A percentile compares a stretch with the other conserved stretches of the same genome.
Conservation (phyloP, 2,888 invertebrate species). For the Limulus polyphemus region DNA sequence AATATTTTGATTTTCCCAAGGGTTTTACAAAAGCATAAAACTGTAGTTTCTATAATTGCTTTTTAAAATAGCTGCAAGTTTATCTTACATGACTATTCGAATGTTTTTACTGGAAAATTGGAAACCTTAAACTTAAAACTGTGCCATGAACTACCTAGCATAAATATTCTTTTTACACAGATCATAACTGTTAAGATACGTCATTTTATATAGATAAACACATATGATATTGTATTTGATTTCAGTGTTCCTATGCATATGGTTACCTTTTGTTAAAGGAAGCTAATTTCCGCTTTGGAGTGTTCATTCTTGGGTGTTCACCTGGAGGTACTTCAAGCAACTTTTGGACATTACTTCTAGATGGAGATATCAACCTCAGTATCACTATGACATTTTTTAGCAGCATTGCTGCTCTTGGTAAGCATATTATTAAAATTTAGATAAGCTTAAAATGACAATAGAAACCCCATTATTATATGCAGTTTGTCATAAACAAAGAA, state of each 20-base stretch:
- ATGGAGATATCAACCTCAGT: constrained; percentile 43
- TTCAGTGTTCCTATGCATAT: constrained; percentile 14
- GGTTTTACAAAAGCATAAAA: no score
- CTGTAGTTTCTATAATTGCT: no score
- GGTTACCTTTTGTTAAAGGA: constrained; percentile 17
- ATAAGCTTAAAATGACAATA: neutral
- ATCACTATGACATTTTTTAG: constrained; percentile 45
- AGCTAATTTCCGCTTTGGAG: constrained; percentile 34
- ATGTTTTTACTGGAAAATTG: no score
- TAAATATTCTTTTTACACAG: no score
- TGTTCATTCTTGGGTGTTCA: constrained; percentile 40
- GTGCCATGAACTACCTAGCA: no score
- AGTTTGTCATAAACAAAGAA: no score
- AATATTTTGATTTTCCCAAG: no score
- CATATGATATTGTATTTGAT: neutral
- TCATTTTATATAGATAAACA: no score
- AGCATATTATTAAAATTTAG: constrained; percentile 10
- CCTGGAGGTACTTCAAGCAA: constrained; percentile 44
- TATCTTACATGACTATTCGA: no score
- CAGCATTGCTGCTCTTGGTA: constrained; percentile 41
- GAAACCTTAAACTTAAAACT: no score
- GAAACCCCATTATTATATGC: neutral
- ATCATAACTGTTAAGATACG: no score
- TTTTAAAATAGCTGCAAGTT: no score
- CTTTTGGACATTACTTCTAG: constrained; percentile 42